Base-by-base conservation (phyloP, 2,113 vertebrate genomes). In the Strigops habroptila region DNA sequence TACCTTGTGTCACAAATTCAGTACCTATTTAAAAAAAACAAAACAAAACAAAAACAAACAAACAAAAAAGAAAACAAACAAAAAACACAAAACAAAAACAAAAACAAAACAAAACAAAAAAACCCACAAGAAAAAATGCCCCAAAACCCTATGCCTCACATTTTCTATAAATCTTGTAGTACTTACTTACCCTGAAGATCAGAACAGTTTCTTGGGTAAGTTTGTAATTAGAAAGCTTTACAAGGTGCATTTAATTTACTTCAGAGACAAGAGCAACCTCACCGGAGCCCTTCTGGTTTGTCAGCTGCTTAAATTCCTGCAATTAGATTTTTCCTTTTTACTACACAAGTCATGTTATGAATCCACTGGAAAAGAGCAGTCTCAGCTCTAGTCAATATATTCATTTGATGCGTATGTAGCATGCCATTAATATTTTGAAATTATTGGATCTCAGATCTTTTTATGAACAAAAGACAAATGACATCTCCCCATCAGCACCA, bases 381-480 rank as follows among this genome's bases (percentile, higher is more conserved):
- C 64, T 35, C 46, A 74, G 43, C 18, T 28, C 65, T 51, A 91
- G 67, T 90, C 71, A 87, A 60, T 77, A 62, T 53, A 88, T 67
- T 80, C 4, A 63, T 69, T 91, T 86, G 49, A 55, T 86, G 60
- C 41, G 89, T 79, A 73, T 24, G 28, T 48, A 85, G 41, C 30
- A 55, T 67, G 43, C 30, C 70, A 62, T 82, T 85, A 87, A 91
- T 91, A 91, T 87, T 88, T 91, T 93, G 67, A 88, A 92, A 88
- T 82, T 49, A 85, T 43, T 89, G 44, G 62, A 88, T 74, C 55
- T 80, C 78, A 67, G 63, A 85, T 89, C 19, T 74, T 77, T 73
- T 81, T 60, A 55, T 55, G 65, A 93, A 80, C n/a, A 85, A 46
- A 90, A 93, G 76, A 91, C 28, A 91, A 95, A 93, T 93, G 69